phyloP scores from a whole-genome alignment of 2,888 invertebrate species.

The Parascotia fuliginaria region DNA sequence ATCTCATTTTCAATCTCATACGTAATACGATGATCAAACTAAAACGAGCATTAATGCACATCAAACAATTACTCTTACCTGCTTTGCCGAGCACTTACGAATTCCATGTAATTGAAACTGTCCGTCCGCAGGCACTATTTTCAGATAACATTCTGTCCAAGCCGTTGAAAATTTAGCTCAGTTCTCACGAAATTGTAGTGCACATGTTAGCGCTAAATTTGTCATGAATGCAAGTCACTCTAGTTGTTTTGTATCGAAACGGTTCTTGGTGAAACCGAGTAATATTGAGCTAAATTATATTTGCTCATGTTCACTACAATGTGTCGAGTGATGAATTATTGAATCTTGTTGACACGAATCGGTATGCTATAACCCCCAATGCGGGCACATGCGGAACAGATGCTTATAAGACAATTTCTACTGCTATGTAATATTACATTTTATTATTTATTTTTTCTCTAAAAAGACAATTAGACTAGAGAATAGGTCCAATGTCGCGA shows the following conservation, averaged over 20 bases:
- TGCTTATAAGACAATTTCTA: background rate
- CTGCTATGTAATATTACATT: no score
- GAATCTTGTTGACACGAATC: conserved; percentile 59
- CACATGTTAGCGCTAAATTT: conserved; percentile 11
- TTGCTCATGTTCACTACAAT: conserved; percentile 36
- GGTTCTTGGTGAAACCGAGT: conserved; percentile 2
- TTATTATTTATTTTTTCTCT: no score
- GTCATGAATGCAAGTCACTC: background rate
- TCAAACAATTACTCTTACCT: background rate
- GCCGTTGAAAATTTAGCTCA: conserved; percentile 1
- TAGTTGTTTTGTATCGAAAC: background rate
- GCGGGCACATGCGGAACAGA: conserved; percentile 36
- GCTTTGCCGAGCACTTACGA: background rate
- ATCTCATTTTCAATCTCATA: no score
- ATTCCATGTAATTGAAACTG: background rate
- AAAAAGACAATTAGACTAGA: no score
- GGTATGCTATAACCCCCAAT: conserved; percentile 48
- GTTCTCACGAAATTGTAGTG: conserved; percentile 6
- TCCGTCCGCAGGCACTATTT: background rate
- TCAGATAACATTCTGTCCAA: background rate
- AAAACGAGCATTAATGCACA: background rate
- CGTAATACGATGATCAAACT: background rate
- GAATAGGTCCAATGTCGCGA: no score
- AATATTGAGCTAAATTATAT: conserved; percentile 52
- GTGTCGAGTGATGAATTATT: conserved; percentile 66